Percentiles rank a stretch among this genome's conserved stretches.
These are phyloP conservation scores for Cydia amplana DNA, from an alignment of 1,140 invertebrate species.

Conservation along the genomic window DNA sequence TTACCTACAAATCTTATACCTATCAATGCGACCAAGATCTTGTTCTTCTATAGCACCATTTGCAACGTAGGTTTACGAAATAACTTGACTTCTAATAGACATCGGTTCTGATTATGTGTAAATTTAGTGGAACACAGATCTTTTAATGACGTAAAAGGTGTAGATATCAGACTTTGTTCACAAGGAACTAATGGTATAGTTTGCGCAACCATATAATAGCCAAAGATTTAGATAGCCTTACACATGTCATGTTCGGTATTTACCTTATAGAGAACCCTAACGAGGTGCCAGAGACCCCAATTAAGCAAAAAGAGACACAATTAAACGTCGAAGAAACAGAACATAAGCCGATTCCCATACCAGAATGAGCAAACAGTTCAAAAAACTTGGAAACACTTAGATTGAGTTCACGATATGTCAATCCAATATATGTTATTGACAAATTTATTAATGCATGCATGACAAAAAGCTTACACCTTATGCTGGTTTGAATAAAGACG, in stretches of 20 bases:
- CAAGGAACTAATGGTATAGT: background rate
- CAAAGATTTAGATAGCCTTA: constrained; percentile 18
- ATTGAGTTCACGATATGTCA: constrained; percentile 66
- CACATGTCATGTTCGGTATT: constrained; percentile 17
- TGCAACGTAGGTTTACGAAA: background rate
- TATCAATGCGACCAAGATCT: background rate
- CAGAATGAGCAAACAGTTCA: constrained; percentile 49
- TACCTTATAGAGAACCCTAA: constrained; percentile 28
- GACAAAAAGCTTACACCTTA: constrained; percentile 43
- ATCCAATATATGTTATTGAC: constrained; percentile 52
- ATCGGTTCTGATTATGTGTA: background rate
- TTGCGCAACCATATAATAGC: background rate
- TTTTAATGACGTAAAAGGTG: background rate
- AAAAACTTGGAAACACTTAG: constrained; percentile 61
- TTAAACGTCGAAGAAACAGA: constrained; percentile 29
- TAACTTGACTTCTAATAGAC: background rate
- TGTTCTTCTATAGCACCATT: background rate
- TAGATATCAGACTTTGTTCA: background rate
- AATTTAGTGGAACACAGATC: background rate
- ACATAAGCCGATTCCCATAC: constrained; percentile 39
- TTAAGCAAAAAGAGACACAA: constrained; percentile 31
- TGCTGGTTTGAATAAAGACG: constrained; percentile 46
- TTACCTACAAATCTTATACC: no score
- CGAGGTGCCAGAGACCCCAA: constrained; percentile 26
- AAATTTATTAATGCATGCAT: constrained; percentile 31